A percentile compares a stretch with the other conserved stretches of the same genome.
These are phyloP conservation scores for Macrotis lagotis DNA, from an alignment of 2,113 vertebrate genomes.

Conservation along the genomic window DNA sequence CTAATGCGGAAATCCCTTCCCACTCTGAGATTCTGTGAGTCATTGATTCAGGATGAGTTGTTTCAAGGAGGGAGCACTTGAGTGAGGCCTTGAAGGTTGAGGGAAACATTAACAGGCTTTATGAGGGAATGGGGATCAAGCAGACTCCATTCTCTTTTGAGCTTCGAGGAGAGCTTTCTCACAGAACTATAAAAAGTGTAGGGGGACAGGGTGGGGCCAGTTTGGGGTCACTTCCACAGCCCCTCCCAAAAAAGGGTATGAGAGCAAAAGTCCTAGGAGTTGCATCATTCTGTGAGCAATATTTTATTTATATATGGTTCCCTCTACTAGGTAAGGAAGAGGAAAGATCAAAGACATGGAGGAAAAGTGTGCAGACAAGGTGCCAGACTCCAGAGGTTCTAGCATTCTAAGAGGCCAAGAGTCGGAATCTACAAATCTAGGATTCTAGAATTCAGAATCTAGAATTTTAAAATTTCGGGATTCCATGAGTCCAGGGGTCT, in stretches of 20 bases:
- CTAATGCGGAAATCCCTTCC: not conserved
- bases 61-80: not conserved
- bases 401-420: not conserved
- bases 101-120: not conserved
- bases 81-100: not conserved
- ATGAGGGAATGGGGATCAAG: not conserved
- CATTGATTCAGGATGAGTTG: not conserved
- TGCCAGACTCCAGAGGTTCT: not conserved
- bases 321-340: not conserved
- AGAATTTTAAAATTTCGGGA: not conserved
- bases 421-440: not conserved
- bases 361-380: not conserved
- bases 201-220: not conserved
- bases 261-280: not conserved
- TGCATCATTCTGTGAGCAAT: not conserved
- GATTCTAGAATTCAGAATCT: no score
- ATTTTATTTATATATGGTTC: not conserved
- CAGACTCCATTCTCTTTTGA: not conserved
- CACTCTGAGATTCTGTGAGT: not conserved
- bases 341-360: not conserved
- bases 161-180: not conserved
- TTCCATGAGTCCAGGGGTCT: not conserved
- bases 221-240: not conserved
- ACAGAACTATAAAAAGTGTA: not conserved
- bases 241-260: not conserved